A percentile compares a stretch with the other conserved stretches of the same genome.
Evolutionary conservation across 2,888 invertebrate genomes (phyloP).

Genomic region (Altica lythri): DNA sequence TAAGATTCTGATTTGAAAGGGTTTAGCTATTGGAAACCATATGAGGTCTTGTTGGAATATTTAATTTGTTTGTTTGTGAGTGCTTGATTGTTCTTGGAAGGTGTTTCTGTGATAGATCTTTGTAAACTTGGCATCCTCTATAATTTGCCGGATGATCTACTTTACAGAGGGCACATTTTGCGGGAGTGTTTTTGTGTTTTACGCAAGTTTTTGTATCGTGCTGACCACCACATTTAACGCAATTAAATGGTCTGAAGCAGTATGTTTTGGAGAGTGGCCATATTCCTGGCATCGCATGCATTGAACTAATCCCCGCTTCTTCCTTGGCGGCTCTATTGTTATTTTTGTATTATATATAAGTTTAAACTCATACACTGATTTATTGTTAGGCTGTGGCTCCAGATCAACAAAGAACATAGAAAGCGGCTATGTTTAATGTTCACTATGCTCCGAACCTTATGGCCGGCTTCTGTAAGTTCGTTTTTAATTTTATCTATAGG

Average conservation of each 20-base stretch:
- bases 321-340: conserved; percentile 12
- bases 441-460: too few species aligned
- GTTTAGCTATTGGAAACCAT: too few species aligned
- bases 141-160: conserved; percentile 34
- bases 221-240: conserved; percentile 23
- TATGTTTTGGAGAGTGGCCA: conserved; percentile 27
- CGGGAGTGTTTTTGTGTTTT: conserved; percentile 16
- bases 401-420: too few species aligned
- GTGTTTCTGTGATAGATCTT: conserved; percentile 11
- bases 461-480: too few species aligned
- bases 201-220: conserved; percentile 2
- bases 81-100: neutral
- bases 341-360: too few species aligned
- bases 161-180: too few species aligned
- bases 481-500: too few species aligned
- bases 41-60: neutral
- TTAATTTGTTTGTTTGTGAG: neutral
- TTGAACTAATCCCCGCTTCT: conserved; percentile 14
- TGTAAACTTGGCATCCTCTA: conserved; percentile 31
- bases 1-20: too few species aligned
- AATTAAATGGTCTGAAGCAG: conserved; percentile 25
- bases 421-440: too few species aligned
- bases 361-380: too few species aligned
- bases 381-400: too few species aligned
- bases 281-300: conserved; percentile 29